Evolutionary conservation across 2,888 invertebrate genomes (phyloP).

Genomic region (Protula sp.): DNA sequence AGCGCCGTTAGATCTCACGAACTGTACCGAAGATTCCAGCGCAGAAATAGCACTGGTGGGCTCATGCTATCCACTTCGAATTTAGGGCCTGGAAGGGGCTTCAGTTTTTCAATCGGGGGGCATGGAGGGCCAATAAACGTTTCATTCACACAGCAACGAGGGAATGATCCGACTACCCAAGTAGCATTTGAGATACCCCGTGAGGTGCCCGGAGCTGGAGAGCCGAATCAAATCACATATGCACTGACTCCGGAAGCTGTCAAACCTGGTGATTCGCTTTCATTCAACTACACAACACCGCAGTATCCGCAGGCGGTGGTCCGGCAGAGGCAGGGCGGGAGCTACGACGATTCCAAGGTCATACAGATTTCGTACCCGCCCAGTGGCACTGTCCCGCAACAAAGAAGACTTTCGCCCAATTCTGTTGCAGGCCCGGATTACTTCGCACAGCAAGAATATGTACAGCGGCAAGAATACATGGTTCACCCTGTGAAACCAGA

Average conservation of each 20-base stretch:
- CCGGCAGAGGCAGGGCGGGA: not conserved
- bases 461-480: no score
- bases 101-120: not conserved
- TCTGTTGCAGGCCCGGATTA: not conserved
- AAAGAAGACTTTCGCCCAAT: not conserved
- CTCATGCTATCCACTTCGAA: not conserved
- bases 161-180: not conserved
- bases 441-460: not conserved
- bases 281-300: not conserved
- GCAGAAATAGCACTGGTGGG: not conserved
- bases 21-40: not conserved
- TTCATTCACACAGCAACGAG: not conserved
- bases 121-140: not conserved
- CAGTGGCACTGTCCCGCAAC: not conserved
- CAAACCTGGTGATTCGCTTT: not conserved
- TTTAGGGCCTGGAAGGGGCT: not conserved
- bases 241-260: not conserved
- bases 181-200: not conserved
- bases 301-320: not conserved
- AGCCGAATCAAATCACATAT: not conserved
- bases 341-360: not conserved
- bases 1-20: not conserved
- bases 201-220: not conserved
- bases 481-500: not conserved
- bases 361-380: not conserved